Base-by-base conservation (phyloP, 2,888 invertebrate species). In the Sarcophaga caerulescens region DNA sequence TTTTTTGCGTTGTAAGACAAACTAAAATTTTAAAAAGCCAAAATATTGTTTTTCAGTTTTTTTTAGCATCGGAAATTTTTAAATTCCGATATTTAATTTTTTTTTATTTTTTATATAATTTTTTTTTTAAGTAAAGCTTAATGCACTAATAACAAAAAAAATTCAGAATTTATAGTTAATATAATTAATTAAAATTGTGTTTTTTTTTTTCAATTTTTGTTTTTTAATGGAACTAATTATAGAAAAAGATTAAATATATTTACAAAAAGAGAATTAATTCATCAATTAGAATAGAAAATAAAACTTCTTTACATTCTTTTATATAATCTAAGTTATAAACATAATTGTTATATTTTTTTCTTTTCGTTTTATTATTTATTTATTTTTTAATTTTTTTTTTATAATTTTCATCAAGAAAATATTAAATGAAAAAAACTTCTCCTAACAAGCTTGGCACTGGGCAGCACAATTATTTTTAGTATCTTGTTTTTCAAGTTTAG, bases 121-220 rank as follows among this genome's bases (percentile, higher is more conserved):
- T 81, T 81, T n/a, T 68, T 85, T 79, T 79, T 66, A 84, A 75
- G 80, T 81, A 75, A 81, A 78, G 81, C 86, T 86, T 86, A 86
- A 84, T 78, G 69, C 75, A 71, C 84, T 86, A 86, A 81, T 86
- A 86, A 86, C 86, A 86, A 86, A 84, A 86, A 83, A 14, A 86
- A 81, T 86, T 86, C 84, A 86, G 66, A 86, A 81, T 84, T 83
- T 81, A 83, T 65, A 76, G 47, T 68, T 81, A 75, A 59, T 63
- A 75, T 65, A 75, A 69, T 81, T 77, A 80, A 52, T 52, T 79
- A 25, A 73, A 85, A 81, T 74, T 74, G 63, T 81, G n/a, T 75
- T 74, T 12, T 76, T 17, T 17, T 73, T 47, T 47, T 62, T 8
- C 2, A 8, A 10, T 2, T 68, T 70, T 23, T 63, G 25, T 47